Conservation (phyloP, 2,113 vertebrate species). For the Notarius quadriscutis region DNA sequence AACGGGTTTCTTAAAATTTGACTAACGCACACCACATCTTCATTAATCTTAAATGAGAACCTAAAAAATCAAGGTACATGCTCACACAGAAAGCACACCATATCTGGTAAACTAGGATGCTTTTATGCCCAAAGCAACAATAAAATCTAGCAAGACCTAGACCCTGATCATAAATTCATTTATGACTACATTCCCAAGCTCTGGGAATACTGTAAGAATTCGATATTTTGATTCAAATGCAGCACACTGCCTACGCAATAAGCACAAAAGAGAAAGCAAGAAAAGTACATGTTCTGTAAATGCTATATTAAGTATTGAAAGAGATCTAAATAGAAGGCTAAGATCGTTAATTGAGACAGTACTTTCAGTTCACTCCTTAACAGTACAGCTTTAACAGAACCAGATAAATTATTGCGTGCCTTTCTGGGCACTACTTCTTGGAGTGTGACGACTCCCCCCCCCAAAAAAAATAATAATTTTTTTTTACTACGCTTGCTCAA, state of each 20-base stretch:
- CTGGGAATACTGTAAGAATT: neutral
- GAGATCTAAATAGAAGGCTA: neutral
- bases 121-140: slow-evolving; percentile 16
- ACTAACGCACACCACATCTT: neutral
- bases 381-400: neutral
- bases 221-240: neutral
- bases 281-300: neutral
- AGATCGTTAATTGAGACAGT: neutral
- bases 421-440: neutral
- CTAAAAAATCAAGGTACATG: neutral
- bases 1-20: neutral
- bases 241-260: slow-evolving; percentile 44
- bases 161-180: neutral
- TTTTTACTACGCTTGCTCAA: neutral
- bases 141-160: neutral
- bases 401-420: slow-evolving; percentile 18
- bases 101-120: neutral
- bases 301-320: neutral
- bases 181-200: too few relatives aligned
- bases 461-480: neutral
- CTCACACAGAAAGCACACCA: neutral
- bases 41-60: neutral
- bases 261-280: neutral
- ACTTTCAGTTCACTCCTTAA: neutral
- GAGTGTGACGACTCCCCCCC: neutral